Evolutionary conservation across 2,888 invertebrate species (phyloP).

Genomic region (Trachelus iudaicus): DNA sequence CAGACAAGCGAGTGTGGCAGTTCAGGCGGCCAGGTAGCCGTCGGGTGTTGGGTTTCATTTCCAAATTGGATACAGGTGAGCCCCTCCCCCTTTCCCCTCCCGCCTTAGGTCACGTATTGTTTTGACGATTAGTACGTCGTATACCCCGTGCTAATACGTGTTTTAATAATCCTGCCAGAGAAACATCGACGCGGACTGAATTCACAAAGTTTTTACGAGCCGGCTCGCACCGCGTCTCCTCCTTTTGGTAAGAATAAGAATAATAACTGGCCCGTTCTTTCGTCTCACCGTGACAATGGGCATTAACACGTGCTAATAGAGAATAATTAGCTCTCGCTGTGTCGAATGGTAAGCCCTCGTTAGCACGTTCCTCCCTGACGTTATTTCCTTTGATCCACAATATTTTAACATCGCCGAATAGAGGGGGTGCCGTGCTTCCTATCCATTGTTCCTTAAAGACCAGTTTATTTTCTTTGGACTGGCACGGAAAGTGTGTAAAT

Average conservation of each 20-base stretch:
- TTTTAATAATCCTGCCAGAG: conserved; percentile 41
- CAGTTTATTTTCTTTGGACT: background rate
- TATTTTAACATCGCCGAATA: background rate
- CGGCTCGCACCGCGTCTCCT: background rate
- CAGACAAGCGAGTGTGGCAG: conserved; percentile 1
- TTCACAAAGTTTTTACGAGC: background rate
- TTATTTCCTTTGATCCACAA: background rate
- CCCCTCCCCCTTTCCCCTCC: conserved; percentile 2
- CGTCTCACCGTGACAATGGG: background rate
- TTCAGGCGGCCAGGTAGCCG: conserved; percentile 20
- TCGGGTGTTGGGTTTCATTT: conserved; percentile 25
- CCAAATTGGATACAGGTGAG: conserved; percentile 34
- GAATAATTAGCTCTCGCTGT: background rate
- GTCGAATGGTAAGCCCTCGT: background rate
- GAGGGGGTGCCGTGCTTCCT: background rate
- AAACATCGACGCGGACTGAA: conserved; percentile 22
- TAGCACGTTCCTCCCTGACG: background rate
- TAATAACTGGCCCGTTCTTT: background rate
- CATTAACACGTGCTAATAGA: background rate
- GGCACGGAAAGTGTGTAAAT: background rate
- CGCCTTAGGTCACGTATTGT: conserved; percentile 35
- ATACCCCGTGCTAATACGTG: conserved; percentile 36
- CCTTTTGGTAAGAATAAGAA: background rate
- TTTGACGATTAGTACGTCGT: conserved; percentile 45
- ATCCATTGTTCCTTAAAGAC: background rate